Percentiles rank a stretch among this genome's conserved stretches.
These are phyloP conservation scores for Corvus moneduloides DNA, from an alignment of 2,113 vertebrate species.

Conservation along the genomic window DNA sequence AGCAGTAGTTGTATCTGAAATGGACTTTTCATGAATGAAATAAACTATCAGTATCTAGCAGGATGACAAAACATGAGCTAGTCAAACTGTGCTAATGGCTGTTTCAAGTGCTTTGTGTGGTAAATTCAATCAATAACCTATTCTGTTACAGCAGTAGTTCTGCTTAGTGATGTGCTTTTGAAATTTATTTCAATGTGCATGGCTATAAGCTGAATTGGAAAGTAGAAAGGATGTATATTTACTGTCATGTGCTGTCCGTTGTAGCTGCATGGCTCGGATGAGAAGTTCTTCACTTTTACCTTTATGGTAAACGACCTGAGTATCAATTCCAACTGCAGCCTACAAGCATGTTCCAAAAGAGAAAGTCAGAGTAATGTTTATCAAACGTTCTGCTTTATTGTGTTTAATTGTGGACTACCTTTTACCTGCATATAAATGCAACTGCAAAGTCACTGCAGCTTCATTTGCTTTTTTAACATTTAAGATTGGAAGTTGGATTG, in stretches of 20 bases:
- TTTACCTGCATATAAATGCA: not conserved
- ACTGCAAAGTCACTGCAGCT: not conserved
- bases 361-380: not conserved
- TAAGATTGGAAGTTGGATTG: not conserved
- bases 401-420: not conserved
- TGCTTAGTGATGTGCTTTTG: not conserved
- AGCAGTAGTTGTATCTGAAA: not conserved
- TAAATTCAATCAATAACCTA: not conserved
- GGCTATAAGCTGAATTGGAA: not conserved
- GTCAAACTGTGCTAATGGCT: not conserved
- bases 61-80: not conserved
- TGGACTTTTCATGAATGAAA: not conserved
- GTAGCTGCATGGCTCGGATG: conserved; percentile 76
- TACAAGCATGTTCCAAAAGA: conserved; percentile 58
- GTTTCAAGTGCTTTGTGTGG: not conserved
- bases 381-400: not conserved
- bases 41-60: not conserved
- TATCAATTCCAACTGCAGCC: conserved; percentile 82
- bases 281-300: conserved; percentile 82
- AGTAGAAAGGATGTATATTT: conserved; percentile 50
- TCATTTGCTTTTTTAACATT: not conserved
- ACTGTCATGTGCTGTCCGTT: conserved; percentile 73
- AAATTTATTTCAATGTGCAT: not conserved
- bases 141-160: conserved; percentile 4
- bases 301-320: conserved; percentile 80